Evolutionary conservation across 2,888 invertebrate species (phyloP).

Genomic region (Idaea biselata): DNA sequence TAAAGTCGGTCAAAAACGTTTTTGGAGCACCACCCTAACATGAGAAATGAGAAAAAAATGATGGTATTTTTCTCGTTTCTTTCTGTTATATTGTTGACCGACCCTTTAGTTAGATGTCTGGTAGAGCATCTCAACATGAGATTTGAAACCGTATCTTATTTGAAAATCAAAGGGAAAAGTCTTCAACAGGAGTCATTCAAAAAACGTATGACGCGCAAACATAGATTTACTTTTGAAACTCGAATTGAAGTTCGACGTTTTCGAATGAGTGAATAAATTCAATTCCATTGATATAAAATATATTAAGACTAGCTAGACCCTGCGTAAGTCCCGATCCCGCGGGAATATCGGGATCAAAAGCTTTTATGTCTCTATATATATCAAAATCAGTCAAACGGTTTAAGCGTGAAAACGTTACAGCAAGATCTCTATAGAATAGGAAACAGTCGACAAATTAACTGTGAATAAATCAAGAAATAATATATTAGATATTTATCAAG

Average conservation of each 20-base stretch:
- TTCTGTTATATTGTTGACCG: not conserved
- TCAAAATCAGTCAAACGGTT: too few relatives aligned
- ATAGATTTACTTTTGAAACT: conserved; percentile 24
- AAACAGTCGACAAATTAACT: too few relatives aligned
- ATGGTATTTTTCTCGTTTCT: too few relatives aligned
- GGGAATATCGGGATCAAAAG: too few relatives aligned
- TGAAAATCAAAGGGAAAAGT: conserved; percentile 58
- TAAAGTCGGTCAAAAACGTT: too few relatives aligned
- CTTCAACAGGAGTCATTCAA: conserved; percentile 44
- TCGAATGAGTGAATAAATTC: not conserved
- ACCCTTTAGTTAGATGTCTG: not conserved
- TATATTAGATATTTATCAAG: not conserved
- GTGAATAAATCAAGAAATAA: not conserved
- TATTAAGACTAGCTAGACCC: too few relatives aligned
- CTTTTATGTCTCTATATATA: too few relatives aligned
- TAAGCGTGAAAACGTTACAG: too few relatives aligned
- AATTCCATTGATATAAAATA: not conserved
- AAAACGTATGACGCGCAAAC: conserved; percentile 48
- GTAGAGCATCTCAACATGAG: conserved; percentile 33
- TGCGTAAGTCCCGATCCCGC: too few relatives aligned
- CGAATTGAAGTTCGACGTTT: not conserved
- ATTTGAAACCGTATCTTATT: conserved; percentile 66
- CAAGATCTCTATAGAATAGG: too few relatives aligned
- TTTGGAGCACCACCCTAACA: too few relatives aligned
- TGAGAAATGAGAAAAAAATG: too few relatives aligned